Conservation (phyloP, 1,140 invertebrate genomes). For the Aphaenogaster rudis region DNA sequence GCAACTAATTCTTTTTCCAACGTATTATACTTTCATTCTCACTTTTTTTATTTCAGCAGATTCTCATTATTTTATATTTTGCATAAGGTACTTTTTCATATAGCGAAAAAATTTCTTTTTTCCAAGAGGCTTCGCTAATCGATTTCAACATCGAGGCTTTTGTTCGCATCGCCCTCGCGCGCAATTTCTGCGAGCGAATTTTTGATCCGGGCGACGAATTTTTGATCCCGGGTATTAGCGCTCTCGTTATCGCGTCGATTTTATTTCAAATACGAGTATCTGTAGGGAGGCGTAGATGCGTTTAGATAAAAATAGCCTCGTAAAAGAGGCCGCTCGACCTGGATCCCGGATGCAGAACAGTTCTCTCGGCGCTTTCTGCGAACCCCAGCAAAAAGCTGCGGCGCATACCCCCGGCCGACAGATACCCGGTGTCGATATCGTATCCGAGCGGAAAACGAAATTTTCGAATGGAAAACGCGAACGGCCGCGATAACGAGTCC, state of each 20-base stretch:
- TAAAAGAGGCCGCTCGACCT: slow-evolving; percentile 56
- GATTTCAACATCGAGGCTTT: slow-evolving; percentile 19
- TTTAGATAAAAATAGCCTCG: slow-evolving; percentile 63
- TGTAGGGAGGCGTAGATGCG: slow-evolving; percentile 38
- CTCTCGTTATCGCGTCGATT: slow-evolving; percentile 56
- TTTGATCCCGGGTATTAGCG: slow-evolving; percentile 40
- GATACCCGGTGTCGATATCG: slow-evolving; percentile 66
- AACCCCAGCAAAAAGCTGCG: slow-evolving; percentile 35
- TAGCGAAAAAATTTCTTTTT: not conserved
- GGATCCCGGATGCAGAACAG: slow-evolving; percentile 47
- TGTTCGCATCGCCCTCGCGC: not conserved
- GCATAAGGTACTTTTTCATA: not conserved
- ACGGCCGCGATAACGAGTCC: slow-evolving; percentile 79
- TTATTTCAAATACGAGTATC: slow-evolving; percentile 39
- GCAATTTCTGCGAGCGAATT: slow-evolving; percentile 73
- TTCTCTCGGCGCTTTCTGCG: slow-evolving; percentile 40
- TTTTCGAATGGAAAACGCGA: slow-evolving; percentile 69
- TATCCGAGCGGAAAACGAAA: slow-evolving; percentile 70
- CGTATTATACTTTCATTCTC: not conserved
- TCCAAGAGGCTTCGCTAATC: not conserved
- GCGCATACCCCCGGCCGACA: slow-evolving; percentile 36
- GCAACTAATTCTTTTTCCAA: not conserved
- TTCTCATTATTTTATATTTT: not conserved
- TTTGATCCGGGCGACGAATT: slow-evolving; percentile 67
- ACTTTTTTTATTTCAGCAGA: not conserved